Evolutionary conservation across 2,888 invertebrate genomes (phyloP), one percentile per base, ranked within the genome.

Genomic region (Ectropis crepuscularia): DNA sequence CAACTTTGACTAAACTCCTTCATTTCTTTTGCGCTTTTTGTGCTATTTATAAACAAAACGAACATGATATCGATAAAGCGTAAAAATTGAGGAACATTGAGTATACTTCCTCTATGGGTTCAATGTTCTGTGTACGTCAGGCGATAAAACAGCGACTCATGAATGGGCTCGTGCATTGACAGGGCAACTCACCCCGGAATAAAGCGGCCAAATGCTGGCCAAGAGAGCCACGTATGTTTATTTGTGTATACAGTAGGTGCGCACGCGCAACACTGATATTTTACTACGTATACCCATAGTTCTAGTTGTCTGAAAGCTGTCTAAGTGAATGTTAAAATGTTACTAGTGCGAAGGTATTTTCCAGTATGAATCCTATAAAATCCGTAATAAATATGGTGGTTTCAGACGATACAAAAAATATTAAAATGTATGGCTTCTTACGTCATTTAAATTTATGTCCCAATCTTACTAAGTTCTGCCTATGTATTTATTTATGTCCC

Each of bases 41-140:
- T 58, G 70, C 71, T 77, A 75, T 74, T 74, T 70, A 75, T 75
- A 76, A 74, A 74, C 68, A 70, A 69, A 61, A 64, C 69, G 68
- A 74, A 70, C 69, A 73, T 70, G 78, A 81, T 85, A 86, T 82
- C 77, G 73, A 74, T 73, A 73, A 70, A 74, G 76, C 76, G 78
- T 83, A 82, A 87, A 87, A 88, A 88, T 83, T 85, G 82, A 86
- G 84, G 82, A 88, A 85, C 83, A 86, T 83, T 77, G 79, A 80
- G 63, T 54, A 85, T 86, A 86, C 87, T 91, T 90, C 90, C 90
- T 87, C 86, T 88, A 82, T 55, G 88, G 80, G 92, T 90, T 92
- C 92, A 92, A 89, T 81, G 92, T 84, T 86, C 92, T 87, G 81
- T 77, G 72, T 80, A 87, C 88, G 89, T 89, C 88, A 87, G 79